These are phyloP conservation scores for Pheosia gnoma DNA, from an alignment of 2,888 invertebrate genomes.

Conservation along the genomic window DNA sequence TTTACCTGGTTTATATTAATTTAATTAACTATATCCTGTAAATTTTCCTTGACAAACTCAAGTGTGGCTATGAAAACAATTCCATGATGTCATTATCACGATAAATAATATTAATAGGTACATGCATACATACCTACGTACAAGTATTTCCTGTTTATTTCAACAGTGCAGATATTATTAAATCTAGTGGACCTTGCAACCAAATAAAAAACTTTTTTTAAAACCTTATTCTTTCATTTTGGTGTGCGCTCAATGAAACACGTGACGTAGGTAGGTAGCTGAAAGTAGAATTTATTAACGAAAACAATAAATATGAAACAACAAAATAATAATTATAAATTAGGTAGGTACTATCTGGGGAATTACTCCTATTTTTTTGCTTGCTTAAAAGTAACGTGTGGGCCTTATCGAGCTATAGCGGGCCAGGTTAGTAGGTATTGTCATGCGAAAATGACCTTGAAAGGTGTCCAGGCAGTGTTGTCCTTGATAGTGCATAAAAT, in stretches of 20 bases:
- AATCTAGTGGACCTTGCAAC: conserved; percentile 41
- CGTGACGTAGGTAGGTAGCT: neutral
- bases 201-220: conserved; percentile 53
- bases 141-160: conserved; percentile 4
- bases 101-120: conserved; percentile 11
- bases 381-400: too few species aligned
- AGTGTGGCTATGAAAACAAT: conserved; percentile 26
- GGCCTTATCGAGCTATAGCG: too few species aligned
- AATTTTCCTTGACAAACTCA: conserved; percentile 30
- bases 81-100: conserved; percentile 32
- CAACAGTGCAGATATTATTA: conserved; percentile 15
- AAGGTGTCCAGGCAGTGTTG: too few species aligned
- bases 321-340: conserved; percentile 4
- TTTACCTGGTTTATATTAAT: neutral
- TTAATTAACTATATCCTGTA: conserved; percentile 21
- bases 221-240: conserved; percentile 30
- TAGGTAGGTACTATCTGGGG: conserved; percentile 2
- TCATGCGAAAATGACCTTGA: too few species aligned
- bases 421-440: too few species aligned
- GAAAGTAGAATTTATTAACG: conserved; percentile 26
- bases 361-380: too few species aligned
- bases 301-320: conserved; percentile 7
- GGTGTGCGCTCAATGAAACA: conserved; percentile 14
- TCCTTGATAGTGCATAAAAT: too few species aligned
- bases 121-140: neutral